Conservation (phyloP, 2,888 invertebrate genomes). For the Lucinisca nassula region DNA sequence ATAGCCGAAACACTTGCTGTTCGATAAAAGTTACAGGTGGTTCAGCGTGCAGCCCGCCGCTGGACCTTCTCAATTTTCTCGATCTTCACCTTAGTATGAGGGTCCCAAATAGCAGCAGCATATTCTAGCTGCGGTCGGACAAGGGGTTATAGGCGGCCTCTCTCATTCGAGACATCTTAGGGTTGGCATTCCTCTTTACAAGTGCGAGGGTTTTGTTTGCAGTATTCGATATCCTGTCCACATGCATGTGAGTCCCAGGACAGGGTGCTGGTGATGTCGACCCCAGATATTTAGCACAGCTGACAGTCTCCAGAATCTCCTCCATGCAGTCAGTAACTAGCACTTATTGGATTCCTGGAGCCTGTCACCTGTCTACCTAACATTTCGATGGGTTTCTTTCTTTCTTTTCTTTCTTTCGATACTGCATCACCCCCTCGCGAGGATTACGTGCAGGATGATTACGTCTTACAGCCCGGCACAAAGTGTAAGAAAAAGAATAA, state of each 20-base stretch:
- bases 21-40: background rate
- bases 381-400: too few relatives aligned
- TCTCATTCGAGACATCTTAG: too few relatives aligned
- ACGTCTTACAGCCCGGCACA: too few relatives aligned
- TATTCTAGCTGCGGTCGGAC: constrained; percentile 29
- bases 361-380: too few relatives aligned
- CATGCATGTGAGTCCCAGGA: background rate
- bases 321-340: too few relatives aligned
- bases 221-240: background rate
- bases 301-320: too few relatives aligned
- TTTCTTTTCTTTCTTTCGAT: too few relatives aligned
- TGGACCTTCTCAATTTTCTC: constrained; percentile 3
- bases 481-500: too few relatives aligned
- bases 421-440: too few relatives aligned
- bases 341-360: too few relatives aligned
- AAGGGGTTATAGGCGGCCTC: background rate
- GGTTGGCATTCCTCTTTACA: constrained; percentile 10
- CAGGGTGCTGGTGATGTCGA: background rate
- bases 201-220: background rate
- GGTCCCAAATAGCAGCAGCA: constrained; percentile 5
- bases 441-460: too few relatives aligned
- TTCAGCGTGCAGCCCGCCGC: constrained; percentile 14
- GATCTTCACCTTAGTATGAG: background rate
- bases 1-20: constrained; percentile 7
- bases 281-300: too few relatives aligned